phyloP scores from a whole-genome alignment of 2,113 vertebrate genomes.

The Rhea americana region DNA sequence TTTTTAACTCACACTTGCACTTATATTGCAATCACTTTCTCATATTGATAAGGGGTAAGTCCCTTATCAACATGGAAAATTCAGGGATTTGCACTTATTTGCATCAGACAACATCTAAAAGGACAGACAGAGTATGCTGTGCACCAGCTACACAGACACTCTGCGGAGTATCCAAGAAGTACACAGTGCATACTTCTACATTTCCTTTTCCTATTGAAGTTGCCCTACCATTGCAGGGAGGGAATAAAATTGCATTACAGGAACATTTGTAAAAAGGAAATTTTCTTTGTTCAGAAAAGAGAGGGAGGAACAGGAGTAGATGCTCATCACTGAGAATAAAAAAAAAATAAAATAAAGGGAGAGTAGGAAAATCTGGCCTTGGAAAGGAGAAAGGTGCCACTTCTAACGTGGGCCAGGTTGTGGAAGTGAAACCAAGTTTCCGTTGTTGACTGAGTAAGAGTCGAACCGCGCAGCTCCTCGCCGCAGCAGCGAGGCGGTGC shows the following conservation, averaged over 20 bases:
- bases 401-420: neutral
- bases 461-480: neutral
- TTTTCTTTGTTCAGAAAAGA: neutral
- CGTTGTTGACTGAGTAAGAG: neutral
- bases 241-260: neutral
- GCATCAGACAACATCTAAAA: neutral
- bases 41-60: neutral
- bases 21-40: neutral
- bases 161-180: neutral
- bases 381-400: neutral
- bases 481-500: fast-evolving
- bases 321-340: neutral
- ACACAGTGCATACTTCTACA: neutral
- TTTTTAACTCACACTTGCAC: neutral
- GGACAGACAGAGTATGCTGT: neutral
- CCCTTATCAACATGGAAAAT: too few species aligned
- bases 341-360: neutral
- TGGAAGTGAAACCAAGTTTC: neutral
- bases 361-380: neutral
- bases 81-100: neutral
- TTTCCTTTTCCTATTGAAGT: neutral
- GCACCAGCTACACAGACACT: neutral
- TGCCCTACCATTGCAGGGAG: neutral
- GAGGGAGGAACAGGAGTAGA: neutral
- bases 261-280: constrained; percentile 4